These are phyloP conservation scores for Caradrina kadenii DNA, from an alignment of 2,888 invertebrate species.

Conservation along the genomic window DNA sequence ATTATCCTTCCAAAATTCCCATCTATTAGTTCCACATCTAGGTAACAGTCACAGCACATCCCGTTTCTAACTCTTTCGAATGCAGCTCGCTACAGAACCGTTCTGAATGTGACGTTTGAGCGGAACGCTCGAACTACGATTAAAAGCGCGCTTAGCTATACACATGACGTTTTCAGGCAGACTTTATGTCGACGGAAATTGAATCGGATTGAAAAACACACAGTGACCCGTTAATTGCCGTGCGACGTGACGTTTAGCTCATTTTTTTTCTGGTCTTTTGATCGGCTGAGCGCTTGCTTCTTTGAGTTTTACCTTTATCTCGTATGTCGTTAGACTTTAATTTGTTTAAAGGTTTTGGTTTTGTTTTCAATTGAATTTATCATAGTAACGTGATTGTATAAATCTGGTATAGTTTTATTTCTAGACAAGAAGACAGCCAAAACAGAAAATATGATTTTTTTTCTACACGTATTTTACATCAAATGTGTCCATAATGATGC, in stretches of 20 bases:
- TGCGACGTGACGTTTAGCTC: conserved; percentile 28
- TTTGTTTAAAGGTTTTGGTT: background rate
- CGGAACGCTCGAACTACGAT: conserved; percentile 63
- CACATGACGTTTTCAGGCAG: conserved; percentile 57
- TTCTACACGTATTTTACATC: background rate
- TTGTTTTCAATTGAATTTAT: background rate
- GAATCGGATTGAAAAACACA: conserved; percentile 61
- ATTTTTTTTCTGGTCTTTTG: conserved; percentile 51
- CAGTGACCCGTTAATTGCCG: conserved; percentile 51
- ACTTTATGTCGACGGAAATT: conserved; percentile 59
- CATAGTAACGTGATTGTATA: too few species aligned
- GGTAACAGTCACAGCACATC: conserved; percentile 58
- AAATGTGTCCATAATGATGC: background rate
- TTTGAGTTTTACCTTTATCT: conserved; percentile 42
- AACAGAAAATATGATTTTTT: background rate
- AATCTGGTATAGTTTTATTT: too few species aligned
- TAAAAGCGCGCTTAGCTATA: conserved; percentile 61
- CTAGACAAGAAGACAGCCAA: too few species aligned
- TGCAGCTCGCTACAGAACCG: conserved; percentile 66
- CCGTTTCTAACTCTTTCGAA: conserved; percentile 71
- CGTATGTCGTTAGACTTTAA: conserved; percentile 12
- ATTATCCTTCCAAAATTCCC: conserved; percentile 14
- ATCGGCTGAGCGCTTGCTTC: conserved; percentile 12
- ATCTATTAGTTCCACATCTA: conserved; percentile 58
- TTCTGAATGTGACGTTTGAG: conserved; percentile 70